These are phyloP conservation scores for Dinocampus coccinellae DNA, from an alignment of 2,888 invertebrate genomes.

Conservation along the genomic window DNA sequence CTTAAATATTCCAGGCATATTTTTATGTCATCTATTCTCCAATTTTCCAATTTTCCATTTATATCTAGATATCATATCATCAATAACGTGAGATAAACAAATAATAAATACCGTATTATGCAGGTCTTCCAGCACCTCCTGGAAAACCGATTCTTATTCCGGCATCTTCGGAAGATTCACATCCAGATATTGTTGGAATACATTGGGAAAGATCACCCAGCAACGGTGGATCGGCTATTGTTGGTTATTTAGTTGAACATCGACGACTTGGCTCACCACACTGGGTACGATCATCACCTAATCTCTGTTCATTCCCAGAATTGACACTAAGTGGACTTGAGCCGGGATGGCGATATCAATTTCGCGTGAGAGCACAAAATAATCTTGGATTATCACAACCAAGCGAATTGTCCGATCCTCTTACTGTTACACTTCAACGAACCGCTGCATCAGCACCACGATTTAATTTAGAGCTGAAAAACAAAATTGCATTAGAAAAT, in stretches of 20 bases:
- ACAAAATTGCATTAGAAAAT: slow-evolving; percentile 82
- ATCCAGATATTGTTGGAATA: slow-evolving; percentile 86
- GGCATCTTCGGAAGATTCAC: slow-evolving; percentile 75
- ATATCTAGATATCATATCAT: no score
- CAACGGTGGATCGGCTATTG: slow-evolving; percentile 90
- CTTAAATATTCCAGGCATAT: no score
- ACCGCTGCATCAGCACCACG: slow-evolving; percentile 80
- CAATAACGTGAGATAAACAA: background rate
- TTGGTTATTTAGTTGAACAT: slow-evolving; percentile 86
- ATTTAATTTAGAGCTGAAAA: slow-evolving; percentile 79
- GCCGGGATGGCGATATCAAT: slow-evolving; percentile 90
- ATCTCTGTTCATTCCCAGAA: slow-evolving; percentile 80
- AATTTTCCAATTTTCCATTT: slow-evolving; percentile 1
- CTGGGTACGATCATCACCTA: slow-evolving; percentile 86
- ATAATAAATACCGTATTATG: slow-evolving; percentile 23
- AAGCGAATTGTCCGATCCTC: slow-evolving; percentile 88
- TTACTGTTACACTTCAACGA: slow-evolving; percentile 82
- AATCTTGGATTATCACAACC: slow-evolving; percentile 87
- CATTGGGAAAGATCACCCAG: slow-evolving; percentile 85
- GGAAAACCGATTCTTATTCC: slow-evolving; percentile 87
- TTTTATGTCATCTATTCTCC: background rate
- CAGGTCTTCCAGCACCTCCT: slow-evolving; percentile 84
- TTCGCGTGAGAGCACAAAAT: slow-evolving; percentile 93
- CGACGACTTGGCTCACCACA: slow-evolving; percentile 81
- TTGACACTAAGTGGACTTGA: slow-evolving; percentile 85